A percentile compares a stretch with the other conserved stretches of the same genome.
phyloP scores from a whole-genome alignment of 2,113 vertebrate species.

The Coturnix japonica region DNA sequence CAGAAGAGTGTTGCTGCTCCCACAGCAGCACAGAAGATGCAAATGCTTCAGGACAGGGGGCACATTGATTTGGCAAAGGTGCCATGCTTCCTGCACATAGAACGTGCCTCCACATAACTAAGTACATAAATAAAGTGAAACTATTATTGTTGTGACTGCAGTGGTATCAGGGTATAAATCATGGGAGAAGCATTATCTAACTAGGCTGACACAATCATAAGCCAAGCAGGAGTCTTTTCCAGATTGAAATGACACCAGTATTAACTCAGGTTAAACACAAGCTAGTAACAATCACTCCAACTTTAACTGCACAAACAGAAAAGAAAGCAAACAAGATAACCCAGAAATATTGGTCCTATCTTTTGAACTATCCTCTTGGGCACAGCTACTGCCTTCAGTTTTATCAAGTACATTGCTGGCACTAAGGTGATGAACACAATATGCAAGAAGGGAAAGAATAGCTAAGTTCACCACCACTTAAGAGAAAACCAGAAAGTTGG shows the following conservation, averaged over 20 bases:
- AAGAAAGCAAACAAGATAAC: slow-evolving; percentile 25
- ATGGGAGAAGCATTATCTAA: background rate
- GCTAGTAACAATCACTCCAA: background rate
- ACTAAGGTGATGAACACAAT: background rate
- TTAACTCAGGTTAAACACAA: background rate
- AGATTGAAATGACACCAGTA: background rate
- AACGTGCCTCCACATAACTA: background rate
- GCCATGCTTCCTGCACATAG: background rate
- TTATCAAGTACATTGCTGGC: background rate
- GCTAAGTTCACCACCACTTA: background rate
- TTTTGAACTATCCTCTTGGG: background rate
- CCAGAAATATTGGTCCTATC: background rate
- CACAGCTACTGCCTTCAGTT: background rate
- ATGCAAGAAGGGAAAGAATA: background rate
- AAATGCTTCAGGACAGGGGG: background rate
- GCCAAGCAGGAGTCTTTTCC: background rate
- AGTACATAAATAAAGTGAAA: background rate
- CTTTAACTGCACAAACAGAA: background rate
- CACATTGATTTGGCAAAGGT: fast-evolving
- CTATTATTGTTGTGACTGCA: background rate
- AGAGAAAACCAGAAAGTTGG: background rate
- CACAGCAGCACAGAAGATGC: background rate
- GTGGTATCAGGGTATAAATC: background rate
- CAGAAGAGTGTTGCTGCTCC: fast-evolving
- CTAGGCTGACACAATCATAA: background rate